Base-by-base conservation (phyloP, 2,113 vertebrate species). In the Sardina pilchardus region DNA sequence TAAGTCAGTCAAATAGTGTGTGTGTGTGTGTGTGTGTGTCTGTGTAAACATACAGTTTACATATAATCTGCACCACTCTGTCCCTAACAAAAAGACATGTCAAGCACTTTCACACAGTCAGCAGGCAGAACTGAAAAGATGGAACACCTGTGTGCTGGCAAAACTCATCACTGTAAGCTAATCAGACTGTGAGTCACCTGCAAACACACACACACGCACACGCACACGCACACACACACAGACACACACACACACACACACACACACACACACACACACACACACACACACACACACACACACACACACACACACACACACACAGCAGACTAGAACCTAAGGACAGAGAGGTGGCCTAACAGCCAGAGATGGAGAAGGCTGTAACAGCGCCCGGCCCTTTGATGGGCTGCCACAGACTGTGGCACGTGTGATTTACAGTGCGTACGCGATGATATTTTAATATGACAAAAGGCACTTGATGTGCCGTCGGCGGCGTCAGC, bases 371-470 rank as follows among this genome's bases (percentile, higher is more conserved):
- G 71, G 30, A 78, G 34, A 36, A 34, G n/a, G n/a, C 59, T n/a
- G 59, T 24, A 24, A 63, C n/a, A 6, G 59, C 7, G 10, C n/a
- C 63, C 5, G 30, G 63, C 14, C 34, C 71, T 78, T 36, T 78
- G 71, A 78, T 78, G 30, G 71, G 34, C 71, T 78, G 71, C 71
- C 71, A 36, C 30, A 78, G 71, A 78, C 14, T 30, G 34, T 34
- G 71, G 39, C 39, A 53, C 67, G 48, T 85, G 87, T 83, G 83
- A 90, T 85, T 81, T 59, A 86, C 81, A 78, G 85, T 80, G 53
- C 3, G 6, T 59, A 19, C 21, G 71, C 10, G 12, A 78, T 78
- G 71, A 34, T 78, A 78, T 39, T 75, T 75, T 78, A 78, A 36
- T 78, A 78, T 78, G 71, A 78, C 71, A 78, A 78, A 78, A 78